phyloP scores from a whole-genome alignment of 1,140 invertebrate genomes.

The Cotesia glomerata region DNA sequence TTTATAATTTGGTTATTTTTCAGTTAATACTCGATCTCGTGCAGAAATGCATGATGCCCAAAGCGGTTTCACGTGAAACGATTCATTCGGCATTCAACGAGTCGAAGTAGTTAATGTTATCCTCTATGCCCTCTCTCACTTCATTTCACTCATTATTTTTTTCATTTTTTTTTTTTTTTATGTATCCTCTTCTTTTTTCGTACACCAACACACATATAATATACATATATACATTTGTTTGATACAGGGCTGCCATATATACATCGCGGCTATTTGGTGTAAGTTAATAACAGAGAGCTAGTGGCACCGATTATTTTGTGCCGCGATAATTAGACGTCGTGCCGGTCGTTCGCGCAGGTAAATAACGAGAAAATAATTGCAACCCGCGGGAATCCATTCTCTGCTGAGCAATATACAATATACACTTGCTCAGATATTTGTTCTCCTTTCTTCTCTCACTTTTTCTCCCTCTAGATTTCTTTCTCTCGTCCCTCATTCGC shows the following conservation, averaged over 20 bases:
- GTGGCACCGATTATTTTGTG: slow-evolving; percentile 56
- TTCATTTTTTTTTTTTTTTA: neutral
- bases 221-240: neutral
- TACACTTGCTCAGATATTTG: neutral
- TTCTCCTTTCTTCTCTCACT: neutral
- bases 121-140: slow-evolving; percentile 18
- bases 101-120: slow-evolving; percentile 17
- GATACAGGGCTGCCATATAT: neutral
- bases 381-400: slow-evolving; percentile 44
- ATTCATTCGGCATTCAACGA: slow-evolving; percentile 35
- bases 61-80: slow-evolving; percentile 60
- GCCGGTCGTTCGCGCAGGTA: slow-evolving; percentile 44
- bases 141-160: slow-evolving; percentile 11
- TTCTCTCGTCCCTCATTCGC: no score
- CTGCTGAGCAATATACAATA: slow-evolving; percentile 13
- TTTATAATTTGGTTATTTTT: neutral
- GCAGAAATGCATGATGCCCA: slow-evolving; percentile 57
- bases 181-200: neutral
- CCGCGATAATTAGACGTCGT: slow-evolving; percentile 60
- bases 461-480: no score
- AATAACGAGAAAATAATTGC: slow-evolving; percentile 64
- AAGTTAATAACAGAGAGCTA: slow-evolving; percentile 59
- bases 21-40: slow-evolving; percentile 42
- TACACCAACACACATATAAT: neutral
- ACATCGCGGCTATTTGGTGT: slow-evolving; percentile 44